Evolutionary conservation across 64 coral and sea anemone genomes (phyloP), one percentile per base, ranked within the genome.

Genomic region (Acropora yongei): DNA sequence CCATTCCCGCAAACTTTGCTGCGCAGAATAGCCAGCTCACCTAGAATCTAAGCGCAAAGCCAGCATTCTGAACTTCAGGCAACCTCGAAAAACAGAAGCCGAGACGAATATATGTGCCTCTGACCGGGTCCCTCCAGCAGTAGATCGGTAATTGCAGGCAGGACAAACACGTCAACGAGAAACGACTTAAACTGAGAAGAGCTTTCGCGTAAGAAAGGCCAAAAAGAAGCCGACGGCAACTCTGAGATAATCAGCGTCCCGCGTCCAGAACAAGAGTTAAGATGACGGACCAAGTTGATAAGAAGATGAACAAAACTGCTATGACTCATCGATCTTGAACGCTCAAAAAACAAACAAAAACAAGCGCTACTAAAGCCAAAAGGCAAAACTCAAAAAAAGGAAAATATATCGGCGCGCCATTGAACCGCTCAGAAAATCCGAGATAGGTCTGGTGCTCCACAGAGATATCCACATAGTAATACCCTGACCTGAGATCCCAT

Each of bases 401-500:
- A 44, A 89, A 89, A 77, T 78, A 89, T 75, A 49, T 75, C 0
- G 41, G 5, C 6, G 41, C n/a, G 53, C 74, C 87, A 10, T 76
- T 8, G 42, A 89, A 84, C 1, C 41, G 8, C 92, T 87, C 84
- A 49, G 87, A 39, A 71, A 94, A 94, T 17, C 92, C 87, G 18
- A 89, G 60, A 94, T 89, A 94, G 80, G 76, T 77, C 61, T 94
- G 92, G 72, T 94, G 78, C 6, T 89, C 92, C 42, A 14, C 49
- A 78, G 43, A 77, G 50, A 94, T 89, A 57, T 94, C 87, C 6
- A 94, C 87, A 42, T 94, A 87, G 78, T 94, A 87, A 68, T 94
- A 93, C 42, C 91, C 91, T 4, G 83, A 93, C 63, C 87, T 93
- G 44, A 93, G 65, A 14, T 88, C 91, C 74, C 77, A 93, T 18